Conservation (phyloP, 2,888 invertebrate species). For the Cheilosia soror region DNA sequence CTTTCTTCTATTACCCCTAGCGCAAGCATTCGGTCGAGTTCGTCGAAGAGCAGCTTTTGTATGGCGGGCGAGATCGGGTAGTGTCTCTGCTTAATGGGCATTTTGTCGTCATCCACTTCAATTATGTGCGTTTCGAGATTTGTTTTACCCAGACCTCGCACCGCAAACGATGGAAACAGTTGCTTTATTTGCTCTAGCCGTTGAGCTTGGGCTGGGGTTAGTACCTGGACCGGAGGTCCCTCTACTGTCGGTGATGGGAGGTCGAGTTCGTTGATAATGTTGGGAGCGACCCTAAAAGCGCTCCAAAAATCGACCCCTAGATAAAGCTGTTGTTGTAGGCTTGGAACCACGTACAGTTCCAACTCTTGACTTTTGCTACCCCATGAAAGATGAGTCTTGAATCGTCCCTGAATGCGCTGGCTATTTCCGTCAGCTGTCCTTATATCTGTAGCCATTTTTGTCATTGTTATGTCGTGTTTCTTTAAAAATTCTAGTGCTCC, state of each 20-base stretch:
- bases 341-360: conserved; percentile 22
- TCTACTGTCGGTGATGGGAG: neutral
- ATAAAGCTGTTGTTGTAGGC: conserved; percentile 14
- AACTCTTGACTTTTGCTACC: neutral
- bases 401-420: conserved; percentile 14
- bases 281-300: neutral
- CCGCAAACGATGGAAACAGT: neutral
- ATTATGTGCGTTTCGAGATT: neutral
- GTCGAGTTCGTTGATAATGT: conserved; percentile 5
- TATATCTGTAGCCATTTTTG: conserved; percentile 10
- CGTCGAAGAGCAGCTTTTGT: neutral
- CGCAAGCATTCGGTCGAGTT: conserved; percentile 77
- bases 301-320: conserved; percentile 19
- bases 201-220: neutral
- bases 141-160: conserved; percentile 11
- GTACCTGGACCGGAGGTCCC: neutral
- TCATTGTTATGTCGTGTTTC: conserved; percentile 5
- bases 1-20: conserved; percentile 73
- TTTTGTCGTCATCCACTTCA: neutral
- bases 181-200: conserved; percentile 1
- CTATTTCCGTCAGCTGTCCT: conserved; percentile 13
- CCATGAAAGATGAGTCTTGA: conserved; percentile 8
- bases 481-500: conserved; percentile 2
- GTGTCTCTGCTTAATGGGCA: conserved; percentile 11
- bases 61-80: conserved; percentile 15